Percentiles rank a stretch among this genome's conserved stretches.
Conservation (phyloP, 2,888 invertebrate genomes). For the Hydropsyche betteni region DNA sequence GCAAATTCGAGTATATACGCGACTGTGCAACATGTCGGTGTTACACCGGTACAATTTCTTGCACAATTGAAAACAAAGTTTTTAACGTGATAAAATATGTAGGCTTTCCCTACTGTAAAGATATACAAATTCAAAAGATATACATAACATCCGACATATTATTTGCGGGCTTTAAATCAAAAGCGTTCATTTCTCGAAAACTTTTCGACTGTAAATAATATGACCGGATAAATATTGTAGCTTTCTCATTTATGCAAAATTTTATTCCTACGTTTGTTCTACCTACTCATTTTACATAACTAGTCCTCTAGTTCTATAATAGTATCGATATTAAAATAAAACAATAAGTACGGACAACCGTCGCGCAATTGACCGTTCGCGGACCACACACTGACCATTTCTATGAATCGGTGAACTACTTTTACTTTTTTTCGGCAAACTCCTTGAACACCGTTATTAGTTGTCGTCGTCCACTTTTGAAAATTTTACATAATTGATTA, state of each 20-base stretch:
- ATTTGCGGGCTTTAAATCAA: too few relatives aligned
- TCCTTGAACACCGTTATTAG: not conserved
- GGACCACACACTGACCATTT: slow-evolving; percentile 36
- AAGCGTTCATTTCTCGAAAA: too few relatives aligned
- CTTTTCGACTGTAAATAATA: too few relatives aligned
- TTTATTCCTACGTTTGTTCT: not conserved
- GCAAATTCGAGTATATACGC: not conserved
- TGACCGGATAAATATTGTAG: too few relatives aligned
- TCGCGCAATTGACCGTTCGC: not conserved
- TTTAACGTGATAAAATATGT: slow-evolving; percentile 2
- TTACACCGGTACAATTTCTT: slow-evolving; percentile 23
- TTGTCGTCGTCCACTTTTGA: not conserved
- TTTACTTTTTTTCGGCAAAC: slow-evolving; percentile 34
- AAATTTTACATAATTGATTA: slow-evolving; percentile 17
- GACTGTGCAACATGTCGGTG: slow-evolving; percentile 12
- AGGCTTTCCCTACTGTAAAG: too few relatives aligned
- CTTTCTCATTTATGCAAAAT: not conserved
- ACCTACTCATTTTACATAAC: not conserved
- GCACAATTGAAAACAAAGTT: slow-evolving; percentile 2
- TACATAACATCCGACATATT: too few relatives aligned
- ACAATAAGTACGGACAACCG: slow-evolving; percentile 31
- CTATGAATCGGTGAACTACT: slow-evolving; percentile 32
- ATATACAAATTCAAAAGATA: too few relatives aligned
- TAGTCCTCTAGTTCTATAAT: slow-evolving; percentile 2
- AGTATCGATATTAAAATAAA: slow-evolving; percentile 6